A percentile compares a stretch with the other conserved stretches of the same genome.
Conservation (phyloP, 2,888 invertebrate species). For the Cheilosia vulpina region DNA sequence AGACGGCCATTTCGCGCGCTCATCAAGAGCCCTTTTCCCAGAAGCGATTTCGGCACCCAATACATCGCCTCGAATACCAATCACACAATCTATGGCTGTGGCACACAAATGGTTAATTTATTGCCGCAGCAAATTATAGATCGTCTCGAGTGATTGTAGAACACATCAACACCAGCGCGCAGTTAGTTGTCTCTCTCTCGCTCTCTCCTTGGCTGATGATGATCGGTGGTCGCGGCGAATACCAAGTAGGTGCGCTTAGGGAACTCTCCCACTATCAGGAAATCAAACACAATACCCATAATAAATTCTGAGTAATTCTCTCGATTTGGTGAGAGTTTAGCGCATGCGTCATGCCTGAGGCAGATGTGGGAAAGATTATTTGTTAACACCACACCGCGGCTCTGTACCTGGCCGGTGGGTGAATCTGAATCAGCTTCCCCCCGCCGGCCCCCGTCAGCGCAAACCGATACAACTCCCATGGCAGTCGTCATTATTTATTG, state of each 20-base stretch:
- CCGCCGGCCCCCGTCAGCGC: background rate
- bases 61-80: conserved; percentile 72
- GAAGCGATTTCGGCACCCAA: conserved; percentile 72
- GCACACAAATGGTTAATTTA: conserved; percentile 72
- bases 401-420: conserved; percentile 38
- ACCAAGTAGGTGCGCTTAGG: conserved; percentile 64
- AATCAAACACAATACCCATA: conserved; percentile 71
- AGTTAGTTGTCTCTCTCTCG: background rate
- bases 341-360: conserved; percentile 71
- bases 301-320: conserved; percentile 72
- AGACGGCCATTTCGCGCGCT: conserved; percentile 43
- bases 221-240: conserved; percentile 51
- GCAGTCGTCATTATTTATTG: conserved; percentile 70
- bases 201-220: conserved; percentile 44
- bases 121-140: conserved; percentile 74
- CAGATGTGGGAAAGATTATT: conserved; percentile 73
- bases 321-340: conserved; percentile 68
- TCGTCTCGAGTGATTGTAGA: conserved; percentile 68
- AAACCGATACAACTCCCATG: conserved; percentile 16
- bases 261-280: conserved; percentile 65
- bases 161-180: conserved; percentile 33
- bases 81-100: conserved; percentile 58
- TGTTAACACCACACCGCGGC: conserved; percentile 44
- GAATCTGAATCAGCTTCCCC: conserved; percentile 11
- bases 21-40: conserved; percentile 70